Base-by-base conservation (phyloP, 2,113 vertebrate species). In the Lutjanus erythropterus region DNA sequence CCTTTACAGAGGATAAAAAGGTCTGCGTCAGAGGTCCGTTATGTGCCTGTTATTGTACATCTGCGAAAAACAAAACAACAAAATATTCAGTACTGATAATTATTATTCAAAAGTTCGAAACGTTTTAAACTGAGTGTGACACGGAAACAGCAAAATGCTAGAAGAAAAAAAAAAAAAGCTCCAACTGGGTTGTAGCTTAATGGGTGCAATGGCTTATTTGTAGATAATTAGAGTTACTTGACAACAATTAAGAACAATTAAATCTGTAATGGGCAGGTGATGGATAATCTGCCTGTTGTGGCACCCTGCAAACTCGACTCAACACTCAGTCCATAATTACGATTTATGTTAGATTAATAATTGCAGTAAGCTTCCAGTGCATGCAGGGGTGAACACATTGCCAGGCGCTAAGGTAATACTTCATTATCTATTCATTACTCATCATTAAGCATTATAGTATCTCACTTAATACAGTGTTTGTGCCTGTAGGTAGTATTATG, bases 311-410 rank as follows among this genome's bases (percentile, higher is more conserved):
- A 89, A 89, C 67, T 86, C 73, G 16, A 68, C 81, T 92, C 84
- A 91, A 85, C 91, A 84, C 71, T 86, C 76, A 56, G 89, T 91
- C 65, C 75, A 83, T 90, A 93, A 93, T 92, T 87, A 88, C 47
- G 78, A 89, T 93, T 91, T 88, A 86, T 56, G 42, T 88, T 64
- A 86, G 80, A 91, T 92, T 91, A 91, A 92, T 94, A 94, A 93
- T 85, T 91, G 85, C 56, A 70, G 67, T 83, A 77, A 83, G 65
- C 68, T 78, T 88, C 76, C 53, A 81, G 46, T 75, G 66, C 85
- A 81, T 35, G 33, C 74, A 33, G 78, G 69, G 77, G 74, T 75
- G 60, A 89, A 82, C 49, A 73, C 44, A 33, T 37, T 64, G 58
- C 61, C 73, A 79, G 80, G 80, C 35, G 3, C 61, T 49, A 64